phyloP scores from a whole-genome alignment of 1,140 invertebrate genomes.

The Mesaphorura yosii region DNA sequence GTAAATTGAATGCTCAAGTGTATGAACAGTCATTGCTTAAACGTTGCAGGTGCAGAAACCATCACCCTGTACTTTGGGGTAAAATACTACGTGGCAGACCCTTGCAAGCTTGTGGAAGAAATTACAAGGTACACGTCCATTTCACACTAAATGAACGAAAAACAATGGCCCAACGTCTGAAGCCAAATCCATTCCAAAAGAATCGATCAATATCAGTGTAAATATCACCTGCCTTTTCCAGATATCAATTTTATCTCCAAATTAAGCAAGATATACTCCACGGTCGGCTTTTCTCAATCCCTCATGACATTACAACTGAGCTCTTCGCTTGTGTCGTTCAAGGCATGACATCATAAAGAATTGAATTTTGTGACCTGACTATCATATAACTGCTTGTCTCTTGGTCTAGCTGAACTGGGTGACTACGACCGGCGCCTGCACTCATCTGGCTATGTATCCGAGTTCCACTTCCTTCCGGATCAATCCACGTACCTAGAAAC shows the following conservation, averaged over 20 bases:
- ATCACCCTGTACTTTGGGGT: slow-evolving; percentile 94
- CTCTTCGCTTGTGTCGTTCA: slow-evolving; percentile 87
- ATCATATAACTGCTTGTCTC: background rate
- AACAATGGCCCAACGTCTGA: background rate
- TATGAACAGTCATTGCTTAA: background rate
- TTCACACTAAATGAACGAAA: background rate
- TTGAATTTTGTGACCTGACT: too few species aligned
- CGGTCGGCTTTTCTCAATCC: slow-evolving; percentile 73
- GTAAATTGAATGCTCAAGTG: background rate
- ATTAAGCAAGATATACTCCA: slow-evolving; percentile 88
- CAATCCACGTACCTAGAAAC: slow-evolving; percentile 83
- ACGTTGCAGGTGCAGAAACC: slow-evolving; percentile 45
- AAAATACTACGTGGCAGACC: slow-evolving; percentile 97
- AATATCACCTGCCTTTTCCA: slow-evolving; percentile 38
- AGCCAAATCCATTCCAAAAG: background rate
- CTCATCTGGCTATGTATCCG: slow-evolving; percentile 82
- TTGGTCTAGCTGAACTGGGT: slow-evolving; percentile 79
- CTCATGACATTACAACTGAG: slow-evolving; percentile 79
- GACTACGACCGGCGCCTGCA: slow-evolving; percentile 88
- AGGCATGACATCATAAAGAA: slow-evolving; percentile 42
- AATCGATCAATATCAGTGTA: background rate
- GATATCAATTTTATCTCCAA: slow-evolving; percentile 93
- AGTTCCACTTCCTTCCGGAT: slow-evolving; percentile 89
- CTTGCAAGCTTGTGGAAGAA: slow-evolving; percentile 86
- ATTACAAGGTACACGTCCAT: slow-evolving; percentile 62